Conservation (phyloP, 2,113 vertebrate genomes). For the Ceratotherium simum region DNA sequence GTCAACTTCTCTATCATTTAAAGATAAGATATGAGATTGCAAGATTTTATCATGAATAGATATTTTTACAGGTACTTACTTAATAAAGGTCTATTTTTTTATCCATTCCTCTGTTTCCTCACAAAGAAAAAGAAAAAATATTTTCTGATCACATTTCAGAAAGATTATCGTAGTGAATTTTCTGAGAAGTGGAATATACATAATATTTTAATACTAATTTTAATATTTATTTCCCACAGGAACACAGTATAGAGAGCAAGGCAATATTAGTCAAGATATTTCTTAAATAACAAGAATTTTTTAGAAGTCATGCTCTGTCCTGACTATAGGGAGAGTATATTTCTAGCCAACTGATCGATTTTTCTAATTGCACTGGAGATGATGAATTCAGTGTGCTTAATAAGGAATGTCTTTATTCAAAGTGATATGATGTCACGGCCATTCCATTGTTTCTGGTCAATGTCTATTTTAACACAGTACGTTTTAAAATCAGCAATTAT, state of each 20-base stretch:
- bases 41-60: not conserved
- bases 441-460: slow-evolving; percentile 24
- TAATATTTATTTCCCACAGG: not conserved
- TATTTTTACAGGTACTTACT: not conserved
- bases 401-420: not conserved
- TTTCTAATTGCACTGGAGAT: not conserved
- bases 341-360: not conserved
- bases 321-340: not conserved
- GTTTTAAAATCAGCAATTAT: slow-evolving; percentile 49
- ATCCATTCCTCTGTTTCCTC: not conserved
- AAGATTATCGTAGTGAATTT: not conserved
- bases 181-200: not conserved
- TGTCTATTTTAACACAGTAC: slow-evolving; percentile 58
- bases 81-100: not conserved
- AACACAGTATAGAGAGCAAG: not conserved
- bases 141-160: not conserved
- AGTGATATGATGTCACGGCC: not conserved
- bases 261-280: not conserved
- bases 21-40: not conserved
- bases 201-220: not conserved
- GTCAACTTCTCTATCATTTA: not conserved
- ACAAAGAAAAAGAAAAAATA: not conserved
- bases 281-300: not conserved
- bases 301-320: not conserved
- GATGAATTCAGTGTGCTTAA: not conserved